Evolutionary conservation across 1,140 invertebrate species (phyloP).

Genomic region (Anastrepha ludens): DNA sequence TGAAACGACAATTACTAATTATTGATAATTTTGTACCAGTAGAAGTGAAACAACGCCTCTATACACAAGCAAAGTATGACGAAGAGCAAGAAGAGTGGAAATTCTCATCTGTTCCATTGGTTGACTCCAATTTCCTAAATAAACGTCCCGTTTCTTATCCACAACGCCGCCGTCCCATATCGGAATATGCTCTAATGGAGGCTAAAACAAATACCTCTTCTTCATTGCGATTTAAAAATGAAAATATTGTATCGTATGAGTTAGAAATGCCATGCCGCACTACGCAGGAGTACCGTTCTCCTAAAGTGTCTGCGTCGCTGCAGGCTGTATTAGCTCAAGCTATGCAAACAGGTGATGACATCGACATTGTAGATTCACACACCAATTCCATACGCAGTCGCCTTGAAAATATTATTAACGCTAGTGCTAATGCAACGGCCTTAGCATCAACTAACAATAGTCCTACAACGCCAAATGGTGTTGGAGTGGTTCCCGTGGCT

Average conservation of each 20-base stretch:
- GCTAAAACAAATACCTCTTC: constrained; percentile 76
- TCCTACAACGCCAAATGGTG: constrained; percentile 41
- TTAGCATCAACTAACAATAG: constrained; percentile 48
- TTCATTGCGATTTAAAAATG: constrained; percentile 81
- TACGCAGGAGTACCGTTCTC: constrained; percentile 86
- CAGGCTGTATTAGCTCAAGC: constrained; percentile 85
- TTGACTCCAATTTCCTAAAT: constrained; percentile 72
- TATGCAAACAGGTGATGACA: constrained; percentile 82
- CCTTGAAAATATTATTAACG: constrained; percentile 72
- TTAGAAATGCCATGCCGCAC: constrained; percentile 87
- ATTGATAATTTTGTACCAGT: constrained; percentile 98
- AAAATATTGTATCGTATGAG: constrained; percentile 89
- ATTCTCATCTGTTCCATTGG: constrained; percentile 73
- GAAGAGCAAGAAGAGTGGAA: constrained; percentile 93
- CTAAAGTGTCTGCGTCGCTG: constrained; percentile 82
- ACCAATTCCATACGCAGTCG: constrained; percentile 70
- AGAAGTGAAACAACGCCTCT: constrained; percentile 90
- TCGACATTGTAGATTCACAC: constrained; percentile 76
- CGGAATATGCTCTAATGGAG: constrained; percentile 83
- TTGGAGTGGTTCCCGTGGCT: neutral
- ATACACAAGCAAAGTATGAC: constrained; percentile 86
- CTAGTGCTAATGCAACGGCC: constrained; percentile 62
- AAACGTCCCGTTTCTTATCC: constrained; percentile 81
- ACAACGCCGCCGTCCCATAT: constrained; percentile 81
- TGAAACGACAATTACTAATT: constrained; percentile 89